Evolutionary conservation across 2,797 vertebrate species (phyloP), one percentile per base, ranked within the genome.

Genomic region (Alca torda): DNA sequence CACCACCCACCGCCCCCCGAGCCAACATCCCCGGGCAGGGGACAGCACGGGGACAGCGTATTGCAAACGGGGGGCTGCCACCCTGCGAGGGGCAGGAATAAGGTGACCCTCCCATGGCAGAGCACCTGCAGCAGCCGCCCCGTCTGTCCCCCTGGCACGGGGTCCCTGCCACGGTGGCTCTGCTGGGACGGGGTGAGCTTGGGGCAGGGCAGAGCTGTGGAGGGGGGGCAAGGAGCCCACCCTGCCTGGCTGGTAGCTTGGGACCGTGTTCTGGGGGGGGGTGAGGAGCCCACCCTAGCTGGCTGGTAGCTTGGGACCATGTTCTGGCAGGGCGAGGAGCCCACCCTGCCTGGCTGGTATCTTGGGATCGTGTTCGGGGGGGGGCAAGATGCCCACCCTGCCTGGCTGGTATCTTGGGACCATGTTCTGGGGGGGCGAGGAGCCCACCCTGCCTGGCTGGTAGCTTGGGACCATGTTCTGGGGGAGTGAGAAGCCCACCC

Each of bases 181-280:
- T 21, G 45, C 51, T 2, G n/a, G 46, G 37, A 11, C 0, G 1
- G 9, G 48, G 54, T 18, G n/a, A 46, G 30, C 2, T 2, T 5
- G 45, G 68, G 18, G 23, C 46, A 51, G 37, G 30, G 31, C 35
- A 50, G 43, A 72, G 43, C 5, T 2, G 3, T 4, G 30, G 78
- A 4, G 19, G 9, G 39, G 20, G 1, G 14, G 26, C 45, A 2
- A 20, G 19, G 4, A 46, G 45, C 45, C 45, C 45, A 46, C 45
- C 45, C 45, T 45, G 45, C 19, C 45, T 18, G 17, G 43, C 43
- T 45, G 43, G 43, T 45, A 45, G 8, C 43, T 45, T 19, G 43
- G 43, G 43, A 45, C 17, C 43, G 9, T 9, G 43, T 45, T 45
- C 43, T 45, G 37, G 37, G 16, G 37, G 16, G 19, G 1, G 10